Conservation (phyloP, 2,113 vertebrate genomes). For the Mellivora capensis region DNA sequence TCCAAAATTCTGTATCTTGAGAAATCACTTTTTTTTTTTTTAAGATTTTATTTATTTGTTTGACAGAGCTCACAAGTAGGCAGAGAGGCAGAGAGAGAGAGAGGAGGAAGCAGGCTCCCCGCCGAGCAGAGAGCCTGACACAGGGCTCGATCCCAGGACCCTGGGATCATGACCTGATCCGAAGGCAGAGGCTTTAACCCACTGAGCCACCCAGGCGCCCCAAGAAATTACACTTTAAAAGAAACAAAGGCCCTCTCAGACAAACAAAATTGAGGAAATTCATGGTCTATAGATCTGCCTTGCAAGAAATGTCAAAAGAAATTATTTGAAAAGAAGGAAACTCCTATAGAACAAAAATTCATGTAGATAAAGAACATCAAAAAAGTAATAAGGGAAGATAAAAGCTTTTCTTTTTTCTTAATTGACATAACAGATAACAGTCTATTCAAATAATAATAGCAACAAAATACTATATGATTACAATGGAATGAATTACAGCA, state of each 20-base stretch:
- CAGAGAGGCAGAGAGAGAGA: no score
- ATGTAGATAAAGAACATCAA: neutral
- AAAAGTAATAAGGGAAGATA: neutral
- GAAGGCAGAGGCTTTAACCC: no score
- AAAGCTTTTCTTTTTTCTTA: neutral
- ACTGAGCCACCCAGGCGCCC: no score
- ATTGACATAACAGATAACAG: neutral
- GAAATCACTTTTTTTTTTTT: no score
- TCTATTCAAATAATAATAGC: neutral
- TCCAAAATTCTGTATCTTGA: neutral
- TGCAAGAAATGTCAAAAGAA: neutral
- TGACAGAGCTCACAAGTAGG: no score
- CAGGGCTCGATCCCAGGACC: no score
- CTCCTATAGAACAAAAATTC: neutral
- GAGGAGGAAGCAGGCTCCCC: no score
- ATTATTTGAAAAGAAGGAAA: neutral
- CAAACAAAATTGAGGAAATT: neutral
- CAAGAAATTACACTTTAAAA: neutral
- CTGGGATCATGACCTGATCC: no score
- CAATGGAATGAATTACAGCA: neutral
- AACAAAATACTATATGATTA: neutral
- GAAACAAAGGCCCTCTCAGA: neutral
- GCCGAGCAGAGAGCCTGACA: no score
- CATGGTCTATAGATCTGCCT: neutral
- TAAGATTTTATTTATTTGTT: no score